Base-by-base conservation (phyloP, 2,888 invertebrate species). In the Falcaria lacertinaria region DNA sequence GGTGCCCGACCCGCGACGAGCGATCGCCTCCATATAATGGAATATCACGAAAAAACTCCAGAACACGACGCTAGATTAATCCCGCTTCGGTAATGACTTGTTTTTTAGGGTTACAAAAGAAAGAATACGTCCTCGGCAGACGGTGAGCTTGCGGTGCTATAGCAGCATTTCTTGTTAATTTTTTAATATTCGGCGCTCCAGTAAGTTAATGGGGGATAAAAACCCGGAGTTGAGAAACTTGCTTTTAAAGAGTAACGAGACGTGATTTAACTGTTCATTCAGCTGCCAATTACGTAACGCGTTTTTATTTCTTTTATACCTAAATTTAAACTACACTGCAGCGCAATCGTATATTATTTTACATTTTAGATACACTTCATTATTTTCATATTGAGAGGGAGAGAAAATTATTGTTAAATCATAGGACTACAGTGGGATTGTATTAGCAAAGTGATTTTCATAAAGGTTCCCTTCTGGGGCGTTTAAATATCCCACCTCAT, bases 31-130 rank as follows among this genome's bases (percentile, higher is more conserved):
- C 63, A 72, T 80, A 89, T 87, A 88, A 88, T 83, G 73, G 76
- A 80, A 80, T 69, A 74, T 71, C 73, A 75, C 69, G 75, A 83
- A 86, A 87, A 83, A 85, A 81, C 70, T 63, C 71, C 62, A 69
- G 74, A 84, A 71, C 69, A 75, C 68, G 72, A 77, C 74, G 85
- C 80, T 79, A 80, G 82, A 80, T 80, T 85, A 76, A 81, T 81
- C 86, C 73, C 78, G 81, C 76, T 71, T 70, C 79, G 80, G 75
- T 89, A 89, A 89, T 89, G 88, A 88, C 88, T 89, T 89, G 89
- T 88, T 89, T 88, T 88, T 86, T 81, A 85, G 83, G 83, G 85
- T 88, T 85, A 82, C 80, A 80, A 86, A 76, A 86, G 83, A 85
- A 78, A 77, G 81, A 82, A 83, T 81, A 80, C 83, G 88, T 88